These are phyloP conservation scores for Tenebrio molitor DNA, from an alignment of 1,140 invertebrate genomes.

Conservation along the genomic window DNA sequence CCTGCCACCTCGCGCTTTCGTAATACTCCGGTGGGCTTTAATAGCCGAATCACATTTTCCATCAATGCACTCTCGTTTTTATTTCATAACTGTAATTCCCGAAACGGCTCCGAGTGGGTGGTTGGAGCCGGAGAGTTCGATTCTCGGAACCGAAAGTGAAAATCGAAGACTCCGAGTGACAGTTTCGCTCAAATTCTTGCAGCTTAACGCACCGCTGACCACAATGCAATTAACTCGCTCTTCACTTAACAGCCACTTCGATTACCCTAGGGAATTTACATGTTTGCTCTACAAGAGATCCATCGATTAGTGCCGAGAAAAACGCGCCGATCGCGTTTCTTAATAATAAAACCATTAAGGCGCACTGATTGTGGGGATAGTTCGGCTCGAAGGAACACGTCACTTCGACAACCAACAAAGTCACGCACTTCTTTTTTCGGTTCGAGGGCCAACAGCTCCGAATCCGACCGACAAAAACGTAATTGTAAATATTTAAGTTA, in stretches of 20 bases:
- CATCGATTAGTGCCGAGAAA: background rate
- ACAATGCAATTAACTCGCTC: conserved; percentile 24
- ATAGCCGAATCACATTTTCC: conserved; percentile 3
- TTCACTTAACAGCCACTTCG: conserved; percentile 19
- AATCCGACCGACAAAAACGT: background rate
- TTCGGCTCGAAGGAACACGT: no score
- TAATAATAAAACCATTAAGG: no score
- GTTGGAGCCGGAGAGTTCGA: background rate
- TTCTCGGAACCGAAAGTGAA: conserved; percentile 26
- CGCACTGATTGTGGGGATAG: no score
- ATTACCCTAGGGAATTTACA: background rate
- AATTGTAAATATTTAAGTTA: background rate
- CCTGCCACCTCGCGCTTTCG: background rate
- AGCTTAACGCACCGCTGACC: conserved; percentile 13
- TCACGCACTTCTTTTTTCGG: no score
- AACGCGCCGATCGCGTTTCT: no score
- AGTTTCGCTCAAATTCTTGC: conserved; percentile 17
- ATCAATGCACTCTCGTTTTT: conserved; percentile 14
- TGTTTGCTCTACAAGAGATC: background rate
- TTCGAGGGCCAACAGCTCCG: no score
- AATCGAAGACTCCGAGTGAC: background rate
- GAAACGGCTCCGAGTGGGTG: background rate
- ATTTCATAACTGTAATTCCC: conserved; percentile 21
- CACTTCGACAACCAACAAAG: no score
- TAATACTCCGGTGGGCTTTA: background rate